Percentiles rank a stretch among this genome's conserved stretches.
Conservation (phyloP, 2,113 vertebrate species). For the Cephalopterus ornatus region DNA sequence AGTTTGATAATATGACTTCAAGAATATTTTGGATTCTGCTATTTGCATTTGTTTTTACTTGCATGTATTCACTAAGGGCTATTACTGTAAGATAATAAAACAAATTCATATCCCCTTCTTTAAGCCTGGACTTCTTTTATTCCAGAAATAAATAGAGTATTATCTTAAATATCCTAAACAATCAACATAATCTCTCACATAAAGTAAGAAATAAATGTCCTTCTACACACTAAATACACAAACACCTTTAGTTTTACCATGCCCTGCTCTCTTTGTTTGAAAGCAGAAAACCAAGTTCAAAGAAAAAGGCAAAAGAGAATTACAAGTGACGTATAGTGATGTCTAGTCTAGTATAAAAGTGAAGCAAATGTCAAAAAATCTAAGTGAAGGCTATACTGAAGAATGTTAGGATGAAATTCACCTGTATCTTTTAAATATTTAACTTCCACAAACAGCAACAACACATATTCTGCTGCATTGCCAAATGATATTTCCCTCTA, state of each 20-base stretch:
- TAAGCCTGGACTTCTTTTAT: neutral
- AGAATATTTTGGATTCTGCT: neutral
- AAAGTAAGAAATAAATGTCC: neutral
- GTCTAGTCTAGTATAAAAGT: neutral
- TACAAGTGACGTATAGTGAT: neutral
- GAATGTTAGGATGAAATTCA: neutral
- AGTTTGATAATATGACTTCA: slow-evolving; percentile 1
- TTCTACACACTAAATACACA: neutral
- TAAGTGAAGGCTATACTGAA: neutral
- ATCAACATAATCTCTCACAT: neutral
- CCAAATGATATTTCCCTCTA: neutral
- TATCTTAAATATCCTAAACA: neutral
- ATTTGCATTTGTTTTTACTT: neutral
- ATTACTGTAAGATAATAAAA: neutral
- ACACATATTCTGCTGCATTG: neutral
- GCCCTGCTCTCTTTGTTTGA: neutral
- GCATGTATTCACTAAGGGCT: neutral
- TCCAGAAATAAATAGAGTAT: neutral
- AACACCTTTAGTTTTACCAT: neutral
- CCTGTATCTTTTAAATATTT: neutral
- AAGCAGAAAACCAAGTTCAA: neutral
- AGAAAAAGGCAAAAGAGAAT: neutral
- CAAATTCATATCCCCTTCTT: neutral
- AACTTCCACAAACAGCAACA: neutral
- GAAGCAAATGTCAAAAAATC: neutral